Conservation (phyloP, 2,888 invertebrate genomes). For the Aricia artaxerxes region DNA sequence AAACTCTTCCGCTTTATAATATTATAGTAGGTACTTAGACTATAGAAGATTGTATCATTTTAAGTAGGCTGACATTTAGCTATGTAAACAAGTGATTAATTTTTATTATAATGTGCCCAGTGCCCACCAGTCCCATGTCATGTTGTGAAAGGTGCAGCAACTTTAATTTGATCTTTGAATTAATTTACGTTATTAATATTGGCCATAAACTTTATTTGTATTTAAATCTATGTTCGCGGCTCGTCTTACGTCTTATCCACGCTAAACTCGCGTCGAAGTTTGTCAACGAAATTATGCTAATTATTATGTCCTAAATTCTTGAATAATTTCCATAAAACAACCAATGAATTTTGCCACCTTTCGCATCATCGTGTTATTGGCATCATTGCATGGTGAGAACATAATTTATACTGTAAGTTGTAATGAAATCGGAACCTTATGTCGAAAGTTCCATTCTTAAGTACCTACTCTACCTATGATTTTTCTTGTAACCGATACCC, state of each 20-base stretch:
- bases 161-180: background rate
- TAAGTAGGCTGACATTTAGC: background rate
- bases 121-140: background rate
- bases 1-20: no score
- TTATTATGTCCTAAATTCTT: background rate
- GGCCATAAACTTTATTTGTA: no score
- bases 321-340: background rate
- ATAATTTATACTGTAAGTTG: no score
- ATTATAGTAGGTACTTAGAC: no score
- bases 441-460: no score
- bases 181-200: background rate
- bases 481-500: background rate
- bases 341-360: constrained; percentile 11
- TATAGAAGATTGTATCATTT: no score
- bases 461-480: background rate
- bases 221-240: no score
- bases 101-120: background rate
- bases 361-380: background rate
- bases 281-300: background rate
- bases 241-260: background rate
- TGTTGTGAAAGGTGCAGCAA: background rate
- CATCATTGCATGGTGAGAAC: background rate
- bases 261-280: background rate
- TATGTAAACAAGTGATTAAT: background rate
- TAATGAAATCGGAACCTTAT: no score